These are phyloP conservation scores for Sciurus niger DNA, from an alignment of 2,113 vertebrate species.

Conservation along the genomic window DNA sequence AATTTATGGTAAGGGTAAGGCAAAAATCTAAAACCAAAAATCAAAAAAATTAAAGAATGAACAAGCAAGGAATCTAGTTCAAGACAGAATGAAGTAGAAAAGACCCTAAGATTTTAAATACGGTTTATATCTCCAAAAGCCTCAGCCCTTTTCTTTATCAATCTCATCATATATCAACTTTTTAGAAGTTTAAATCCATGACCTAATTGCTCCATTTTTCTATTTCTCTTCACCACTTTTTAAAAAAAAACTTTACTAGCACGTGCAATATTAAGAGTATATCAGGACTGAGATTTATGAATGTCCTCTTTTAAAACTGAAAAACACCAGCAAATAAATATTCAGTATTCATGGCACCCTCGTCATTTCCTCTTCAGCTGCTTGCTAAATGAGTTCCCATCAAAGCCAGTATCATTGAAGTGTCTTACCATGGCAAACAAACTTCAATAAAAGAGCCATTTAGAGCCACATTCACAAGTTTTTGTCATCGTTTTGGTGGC, in stretches of 20 bases:
- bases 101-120: neutral
- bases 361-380: neutral
- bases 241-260: neutral
- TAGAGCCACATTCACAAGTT: neutral
- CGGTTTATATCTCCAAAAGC: neutral
- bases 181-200: slow-evolving; percentile 14
- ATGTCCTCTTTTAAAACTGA: neutral
- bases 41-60: neutral
- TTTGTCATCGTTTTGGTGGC: neutral
- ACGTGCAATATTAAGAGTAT: neutral
- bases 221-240: neutral
- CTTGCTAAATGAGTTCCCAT: neutral
- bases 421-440: slow-evolving; percentile 8
- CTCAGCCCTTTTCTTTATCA: neutral
- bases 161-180: neutral
- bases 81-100: neutral
- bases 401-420: slow-evolving; percentile 39
- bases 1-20: neutral
- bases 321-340: slow-evolving; percentile 46
- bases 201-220: neutral
- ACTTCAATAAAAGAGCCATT: neutral
- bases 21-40: neutral
- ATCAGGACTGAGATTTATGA: neutral
- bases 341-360: neutral
- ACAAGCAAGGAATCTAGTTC: neutral